These are phyloP conservation scores for Scelioninae gen. 1 DNA, from an alignment of 2,888 invertebrate species.

Conservation along the genomic window DNA sequence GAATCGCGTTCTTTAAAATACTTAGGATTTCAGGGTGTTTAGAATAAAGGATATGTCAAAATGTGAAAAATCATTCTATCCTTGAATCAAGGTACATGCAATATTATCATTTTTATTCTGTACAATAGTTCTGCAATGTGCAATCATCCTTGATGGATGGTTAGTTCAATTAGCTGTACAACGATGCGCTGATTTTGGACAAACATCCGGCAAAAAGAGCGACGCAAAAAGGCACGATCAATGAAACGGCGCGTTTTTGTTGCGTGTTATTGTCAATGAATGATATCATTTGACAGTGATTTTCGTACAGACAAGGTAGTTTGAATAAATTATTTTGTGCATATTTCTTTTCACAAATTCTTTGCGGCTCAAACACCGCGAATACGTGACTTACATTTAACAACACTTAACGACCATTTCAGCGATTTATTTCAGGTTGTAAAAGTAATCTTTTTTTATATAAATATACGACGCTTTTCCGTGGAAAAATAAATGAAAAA, in stretches of 20 bases:
- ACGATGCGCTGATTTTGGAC: slow-evolving; percentile 4
- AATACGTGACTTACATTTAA: slow-evolving; percentile 8
- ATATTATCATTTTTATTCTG: too few relatives aligned
- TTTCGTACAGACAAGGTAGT: slow-evolving; percentile 3
- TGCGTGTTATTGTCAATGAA: slow-evolving; percentile 2
- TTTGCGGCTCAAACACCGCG: neutral
- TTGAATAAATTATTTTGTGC: slow-evolving; percentile 17
- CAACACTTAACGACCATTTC: neutral
- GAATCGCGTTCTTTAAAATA: too few relatives aligned
- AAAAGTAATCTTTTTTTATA: neutral
- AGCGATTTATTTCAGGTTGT: neutral
- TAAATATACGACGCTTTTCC: neutral
- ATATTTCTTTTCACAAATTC: slow-evolving; percentile 4
- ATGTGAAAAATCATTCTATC: too few relatives aligned
- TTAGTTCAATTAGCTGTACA: slow-evolving; percentile 8
- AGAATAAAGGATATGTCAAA: too few relatives aligned
- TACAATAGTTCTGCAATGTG: neutral
- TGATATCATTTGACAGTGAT: slow-evolving; percentile 23
- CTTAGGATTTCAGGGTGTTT: too few relatives aligned
- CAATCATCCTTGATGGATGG: slow-evolving; percentile 15
- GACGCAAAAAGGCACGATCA: neutral
- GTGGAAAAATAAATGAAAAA: neutral
- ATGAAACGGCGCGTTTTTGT: slow-evolving; percentile 9
- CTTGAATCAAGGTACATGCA: too few relatives aligned
- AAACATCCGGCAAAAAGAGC: slow-evolving; percentile 6